Conservation (phyloP, 2,113 vertebrate genomes). For the Carlito syrichta region DNA sequence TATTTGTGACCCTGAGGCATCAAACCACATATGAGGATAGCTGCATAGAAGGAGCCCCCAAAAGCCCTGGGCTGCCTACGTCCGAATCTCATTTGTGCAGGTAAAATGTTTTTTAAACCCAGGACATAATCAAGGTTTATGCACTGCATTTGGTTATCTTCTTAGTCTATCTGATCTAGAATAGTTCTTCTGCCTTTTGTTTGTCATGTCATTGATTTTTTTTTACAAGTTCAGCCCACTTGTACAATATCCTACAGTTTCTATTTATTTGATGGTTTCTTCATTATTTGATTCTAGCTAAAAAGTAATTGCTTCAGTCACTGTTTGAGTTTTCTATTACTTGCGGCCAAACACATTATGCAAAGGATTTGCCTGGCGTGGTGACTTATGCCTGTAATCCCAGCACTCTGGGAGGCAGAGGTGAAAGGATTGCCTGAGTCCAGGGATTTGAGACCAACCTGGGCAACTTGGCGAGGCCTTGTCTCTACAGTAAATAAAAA, state of each 20-base stretch:
- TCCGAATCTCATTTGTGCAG: not conserved
- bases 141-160: not conserved
- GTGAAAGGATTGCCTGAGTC: not conserved
- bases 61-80: not conserved
- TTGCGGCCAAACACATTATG: not conserved
- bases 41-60: not conserved
- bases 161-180: not conserved
- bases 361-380: not conserved
- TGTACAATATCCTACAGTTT: not conserved
- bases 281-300: not conserved
- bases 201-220: not conserved
- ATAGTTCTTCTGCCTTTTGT: not conserved
- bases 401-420: not conserved
- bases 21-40: not conserved
- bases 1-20: not conserved
- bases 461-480: not conserved
- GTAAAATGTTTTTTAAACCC: not conserved
- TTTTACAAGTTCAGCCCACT: not conserved
- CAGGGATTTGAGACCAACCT: not conserved
- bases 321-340: not conserved
- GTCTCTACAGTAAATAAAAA: not conserved
- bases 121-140: not conserved
- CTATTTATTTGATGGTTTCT: not conserved
- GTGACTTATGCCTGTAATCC: not conserved
- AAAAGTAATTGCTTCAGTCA: not conserved